Conservation (phyloP, 1,140 invertebrate species). For the Halictus rubicundus region DNA sequence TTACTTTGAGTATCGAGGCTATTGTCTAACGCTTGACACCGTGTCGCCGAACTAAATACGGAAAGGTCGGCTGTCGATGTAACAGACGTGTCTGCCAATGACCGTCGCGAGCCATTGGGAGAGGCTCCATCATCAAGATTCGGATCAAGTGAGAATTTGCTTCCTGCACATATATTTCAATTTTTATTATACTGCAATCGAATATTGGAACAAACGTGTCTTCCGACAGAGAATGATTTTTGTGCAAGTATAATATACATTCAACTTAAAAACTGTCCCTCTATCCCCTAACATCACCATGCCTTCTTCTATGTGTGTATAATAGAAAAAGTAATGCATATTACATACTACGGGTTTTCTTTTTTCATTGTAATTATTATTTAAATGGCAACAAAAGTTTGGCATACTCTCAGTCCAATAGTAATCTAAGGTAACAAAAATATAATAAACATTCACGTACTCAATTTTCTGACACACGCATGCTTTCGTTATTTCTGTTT, state of each 20-base stretch:
- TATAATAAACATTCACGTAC: constrained; percentile 11
- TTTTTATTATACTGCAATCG: constrained; percentile 38
- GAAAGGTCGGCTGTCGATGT: constrained; percentile 91
- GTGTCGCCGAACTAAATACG: constrained; percentile 87
- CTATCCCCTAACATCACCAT: too few relatives aligned
- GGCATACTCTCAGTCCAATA: background rate
- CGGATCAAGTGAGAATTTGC: constrained; percentile 86
- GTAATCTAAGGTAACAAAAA: constrained; percentile 9
- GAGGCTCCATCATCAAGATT: constrained; percentile 86
- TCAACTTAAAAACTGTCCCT: constrained; percentile 1
- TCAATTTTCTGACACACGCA: background rate
- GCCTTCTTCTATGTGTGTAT: background rate
- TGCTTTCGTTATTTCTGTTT: background rate
- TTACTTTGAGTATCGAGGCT: constrained; percentile 88
- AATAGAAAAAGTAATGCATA: background rate
- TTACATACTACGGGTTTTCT: background rate
- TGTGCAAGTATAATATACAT: constrained; percentile 28
- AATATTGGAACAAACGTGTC: constrained; percentile 10
- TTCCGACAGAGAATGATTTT: background rate
- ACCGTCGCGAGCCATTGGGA: constrained; percentile 86
- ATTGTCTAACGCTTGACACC: constrained; percentile 87
- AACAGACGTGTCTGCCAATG: constrained; percentile 90
- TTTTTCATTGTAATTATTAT: constrained; percentile 13
- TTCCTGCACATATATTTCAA: constrained; percentile 76
- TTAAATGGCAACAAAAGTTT: constrained; percentile 6